Evolutionary conservation across 1,140 invertebrate species (phyloP), one percentile per base, ranked within the genome.

Genomic region (Drosophila nebulosa): DNA sequence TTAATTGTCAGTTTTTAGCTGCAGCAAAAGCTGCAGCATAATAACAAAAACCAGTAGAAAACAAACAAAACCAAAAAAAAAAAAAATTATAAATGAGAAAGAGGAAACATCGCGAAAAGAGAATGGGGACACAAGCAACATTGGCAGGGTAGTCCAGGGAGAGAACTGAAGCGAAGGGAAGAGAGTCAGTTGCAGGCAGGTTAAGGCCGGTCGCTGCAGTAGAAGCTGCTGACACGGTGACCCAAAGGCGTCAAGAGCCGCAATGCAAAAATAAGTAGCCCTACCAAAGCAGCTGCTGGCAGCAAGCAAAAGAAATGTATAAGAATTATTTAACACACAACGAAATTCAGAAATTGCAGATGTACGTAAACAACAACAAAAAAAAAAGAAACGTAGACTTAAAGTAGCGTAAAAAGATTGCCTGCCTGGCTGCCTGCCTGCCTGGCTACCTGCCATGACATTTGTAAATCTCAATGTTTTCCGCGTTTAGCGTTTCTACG

Each of bases 191-290:
- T 26, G 46, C 27, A 35, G 22, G 12, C 67, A 46, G 65, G 67
- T 69, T 64, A 69, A 69, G 67, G 67, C 62, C 67, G 62, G 12
- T 24, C 51, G 61, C 57, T 69, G 59, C 36, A 21, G 36, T 27
- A 26, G 59, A 55, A 32, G 46, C 27, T 42, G 64, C 57, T 79
- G 77, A 79, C 77, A 66, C 67, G 65, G 66, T 79, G 77, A 79
- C 77, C 77, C 62, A 75, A 79, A 79, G 76, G 77, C 77, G 66
- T 75, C 71, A 70, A 79, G 66, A 79, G 66, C 53, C 71, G 71
- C 71, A 55, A 67, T 74, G 76, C 36, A 61, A 36, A 58, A 32
- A 30, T 56, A 32, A 36, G 53, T 30, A 18, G 50, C 30, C 14
- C 36, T 16, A 32, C 10, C 9, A 32, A 32, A 32, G 10, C 30